A percentile compares a stretch with the other conserved stretches of the same genome.
phyloP scores from a whole-genome alignment of 2,113 vertebrate genomes.

The Gasterosteus aculeatus region DNA sequence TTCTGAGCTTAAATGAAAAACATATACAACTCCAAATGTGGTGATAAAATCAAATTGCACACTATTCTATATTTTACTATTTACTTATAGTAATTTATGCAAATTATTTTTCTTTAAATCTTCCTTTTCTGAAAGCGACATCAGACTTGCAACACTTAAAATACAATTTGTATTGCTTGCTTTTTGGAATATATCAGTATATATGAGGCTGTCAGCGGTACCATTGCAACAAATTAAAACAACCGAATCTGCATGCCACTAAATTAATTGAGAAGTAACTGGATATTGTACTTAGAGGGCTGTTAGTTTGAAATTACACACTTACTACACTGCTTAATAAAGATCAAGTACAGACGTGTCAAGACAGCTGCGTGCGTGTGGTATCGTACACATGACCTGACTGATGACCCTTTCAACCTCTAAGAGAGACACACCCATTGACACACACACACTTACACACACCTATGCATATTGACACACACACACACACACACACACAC shows the following conservation, averaged over 20 bases:
- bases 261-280: slow-evolving; percentile 52
- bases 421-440: slow-evolving; percentile 13
- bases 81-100: background rate
- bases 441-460: background rate
- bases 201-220: background rate
- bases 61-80: slow-evolving; percentile 4
- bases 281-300: slow-evolving; percentile 37
- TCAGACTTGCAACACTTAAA: background rate
- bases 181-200: background rate
- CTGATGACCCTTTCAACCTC: slow-evolving; percentile 31
- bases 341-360: slow-evolving; percentile 67
- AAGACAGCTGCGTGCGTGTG: slow-evolving; percentile 51
- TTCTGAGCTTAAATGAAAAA: slow-evolving; percentile 20
- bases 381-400: slow-evolving; percentile 34
- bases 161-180: background rate
- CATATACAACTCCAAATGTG: slow-evolving; percentile 2
- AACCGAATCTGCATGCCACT: slow-evolving; percentile 30
- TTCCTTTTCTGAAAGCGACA: background rate
- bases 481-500: no score
- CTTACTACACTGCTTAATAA: slow-evolving; percentile 48
- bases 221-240: slow-evolving; percentile 24
- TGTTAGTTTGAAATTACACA: slow-evolving; percentile 44
- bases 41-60: background rate
- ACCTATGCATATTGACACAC: no score
- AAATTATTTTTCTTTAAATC: slow-evolving; percentile 1